A percentile compares a stretch with the other conserved stretches of the same genome.
phyloP scores from a whole-genome alignment of 2,888 invertebrate species.

The Balanococcus diminutus region DNA sequence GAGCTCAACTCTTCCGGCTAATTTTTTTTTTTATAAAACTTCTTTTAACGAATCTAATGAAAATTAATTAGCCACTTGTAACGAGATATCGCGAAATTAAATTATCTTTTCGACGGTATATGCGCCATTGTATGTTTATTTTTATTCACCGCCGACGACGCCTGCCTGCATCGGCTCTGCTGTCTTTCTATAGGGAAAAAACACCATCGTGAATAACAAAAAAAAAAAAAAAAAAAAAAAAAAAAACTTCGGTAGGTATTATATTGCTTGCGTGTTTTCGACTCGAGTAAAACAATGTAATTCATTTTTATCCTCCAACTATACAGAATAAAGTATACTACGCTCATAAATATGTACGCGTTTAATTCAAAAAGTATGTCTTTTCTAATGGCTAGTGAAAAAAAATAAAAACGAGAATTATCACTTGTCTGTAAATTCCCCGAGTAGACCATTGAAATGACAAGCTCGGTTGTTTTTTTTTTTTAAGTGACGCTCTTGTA shows the following conservation, averaged over 20 bases:
- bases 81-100: neutral
- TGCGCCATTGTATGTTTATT: neutral
- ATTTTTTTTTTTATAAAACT: neutral
- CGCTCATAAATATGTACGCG: conserved; percentile 1
- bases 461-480: neutral
- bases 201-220: too few relatives aligned
- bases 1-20: neutral
- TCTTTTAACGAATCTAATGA: neutral
- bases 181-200: neutral
- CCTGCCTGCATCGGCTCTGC: neutral
- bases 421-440: neutral
- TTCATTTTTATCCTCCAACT: neutral
- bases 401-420: neutral
- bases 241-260: neutral
- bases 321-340: neutral
- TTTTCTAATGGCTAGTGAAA: neutral
- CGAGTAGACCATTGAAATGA: neutral
- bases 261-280: neutral
- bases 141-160: neutral
- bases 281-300: neutral
- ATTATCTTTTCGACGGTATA: neutral
- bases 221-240: neutral
- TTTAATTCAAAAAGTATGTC: conserved; percentile 5
- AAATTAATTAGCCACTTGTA: conserved; percentile 11
- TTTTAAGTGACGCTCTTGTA: neutral